Base-by-base conservation (phyloP, 1,140 invertebrate species). In the Hyles euphorbiae region DNA sequence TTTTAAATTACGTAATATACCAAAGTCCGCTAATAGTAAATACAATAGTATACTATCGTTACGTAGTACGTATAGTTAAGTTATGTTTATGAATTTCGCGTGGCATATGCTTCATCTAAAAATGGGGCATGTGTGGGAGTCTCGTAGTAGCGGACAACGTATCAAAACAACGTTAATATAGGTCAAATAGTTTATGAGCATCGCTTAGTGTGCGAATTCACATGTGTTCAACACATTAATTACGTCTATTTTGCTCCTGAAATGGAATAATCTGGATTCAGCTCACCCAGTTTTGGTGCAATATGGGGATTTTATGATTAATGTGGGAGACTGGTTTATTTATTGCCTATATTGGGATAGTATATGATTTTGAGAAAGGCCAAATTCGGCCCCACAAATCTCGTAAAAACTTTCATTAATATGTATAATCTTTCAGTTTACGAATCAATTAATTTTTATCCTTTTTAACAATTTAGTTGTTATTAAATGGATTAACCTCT, bases 41-140 rank as follows among this genome's bases (percentile, higher is more conserved):
- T 56, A 50, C 34, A 57, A 51, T 57, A 64, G 49, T 60, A 56
- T 56, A 40, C n/a, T 33, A 34, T 53, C 45, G 43, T 46, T 49
- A 48, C 43, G 55, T 36, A 45, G 40, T 55, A 55, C 22, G 53
- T 57, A 57, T 57, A 43, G n/a, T 9, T 50, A 57, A 57, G 32
- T 57, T 43, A 34, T 66, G 60, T 67, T 67, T 62, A 67, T 57
- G 61, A 64, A 53, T 61, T 60, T 58, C 43, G 53, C 61, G 22
- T 22, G 60, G 67, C 76, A 83, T 72, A 74, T 79, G 78, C 79
- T 77, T 61, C 68, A 67, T 67, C 72, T 78, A 82, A 81, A 56
- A 82, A 82, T 81, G 60, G 79, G 74, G 74, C 79, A 79, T 69
- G 70, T 78, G 81, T 82, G 83, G 79, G 83, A 83, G 81, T 72